A percentile compares a stretch with the other conserved stretches of the same genome.
Evolutionary conservation across 2,113 vertebrate species (phyloP).

Genomic region (Piliocolobus tephrosceles): DNA sequence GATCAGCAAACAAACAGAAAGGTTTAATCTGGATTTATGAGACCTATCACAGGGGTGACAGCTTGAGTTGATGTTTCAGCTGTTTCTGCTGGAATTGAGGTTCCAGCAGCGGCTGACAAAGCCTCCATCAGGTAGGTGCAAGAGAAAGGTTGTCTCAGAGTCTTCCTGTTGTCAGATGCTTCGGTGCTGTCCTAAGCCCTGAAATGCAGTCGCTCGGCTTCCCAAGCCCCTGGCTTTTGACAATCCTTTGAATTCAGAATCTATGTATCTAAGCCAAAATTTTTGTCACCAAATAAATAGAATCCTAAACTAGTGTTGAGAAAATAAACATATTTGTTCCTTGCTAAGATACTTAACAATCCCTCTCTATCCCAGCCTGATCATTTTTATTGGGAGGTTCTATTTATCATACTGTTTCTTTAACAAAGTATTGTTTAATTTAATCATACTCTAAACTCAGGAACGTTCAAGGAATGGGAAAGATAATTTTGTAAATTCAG

Average conservation of each 20-base stretch:
- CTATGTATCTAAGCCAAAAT: neutral
- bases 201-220: neutral
- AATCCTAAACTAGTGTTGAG: constrained; percentile 15
- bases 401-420: constrained; percentile 45
- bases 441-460: neutral
- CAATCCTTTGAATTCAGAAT: constrained; percentile 22
- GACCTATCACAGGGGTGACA: neutral
- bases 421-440: neutral
- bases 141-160: neutral
- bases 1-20: constrained; percentile 41
- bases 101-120: neutral
- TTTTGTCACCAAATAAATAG: constrained; percentile 26
- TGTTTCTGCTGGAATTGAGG: neutral
- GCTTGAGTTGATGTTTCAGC: neutral
- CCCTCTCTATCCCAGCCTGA: neutral
- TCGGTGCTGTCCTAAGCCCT: neutral
- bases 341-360: constrained; percentile 23
- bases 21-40: constrained; percentile 34
- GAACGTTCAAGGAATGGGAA: neutral
- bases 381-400: constrained; percentile 33
- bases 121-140: neutral
- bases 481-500: constrained; percentile 32
- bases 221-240: neutral
- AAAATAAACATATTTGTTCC: constrained; percentile 37
- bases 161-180: neutral